Percentiles rank a stretch among this genome's conserved stretches.
These are phyloP conservation scores for Sebastes kiyomatsui DNA, from an alignment of 2,797 vertebrate genomes.

Conservation along the genomic window DNA sequence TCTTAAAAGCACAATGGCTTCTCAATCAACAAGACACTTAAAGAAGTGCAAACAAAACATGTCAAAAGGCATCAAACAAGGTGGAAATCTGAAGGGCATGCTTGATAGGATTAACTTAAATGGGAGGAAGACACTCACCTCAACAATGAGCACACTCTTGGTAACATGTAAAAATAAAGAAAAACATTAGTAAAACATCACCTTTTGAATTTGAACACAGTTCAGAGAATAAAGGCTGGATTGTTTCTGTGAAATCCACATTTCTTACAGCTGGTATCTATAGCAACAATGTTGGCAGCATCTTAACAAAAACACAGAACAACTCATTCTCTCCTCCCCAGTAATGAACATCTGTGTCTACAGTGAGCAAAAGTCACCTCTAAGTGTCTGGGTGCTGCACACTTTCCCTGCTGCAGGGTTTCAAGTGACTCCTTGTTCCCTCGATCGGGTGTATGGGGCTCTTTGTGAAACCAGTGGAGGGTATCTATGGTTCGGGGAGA, in stretches of 20 bases:
- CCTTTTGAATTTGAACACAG: slow-evolving; percentile 12
- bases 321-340: slow-evolving; percentile 30
- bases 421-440: slow-evolving; percentile 63
- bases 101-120: background rate
- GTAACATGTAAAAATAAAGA: slow-evolving; percentile 37
- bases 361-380: slow-evolving; percentile 49
- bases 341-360: slow-evolving; percentile 64
- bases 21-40: background rate
- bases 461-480: slow-evolving; percentile 60
- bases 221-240: slow-evolving; percentile 9
- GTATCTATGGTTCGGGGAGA: slow-evolving; percentile 69
- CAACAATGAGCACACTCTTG: slow-evolving; percentile 77
- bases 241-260: slow-evolving; percentile 25
- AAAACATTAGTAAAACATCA: slow-evolving; percentile 29
- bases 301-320: slow-evolving; percentile 55
- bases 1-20: background rate
- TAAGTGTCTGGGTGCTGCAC: slow-evolving; percentile 41
- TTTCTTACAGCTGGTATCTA: slow-evolving; percentile 47
- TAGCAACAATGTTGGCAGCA: slow-evolving; percentile 54
- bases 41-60: background rate
- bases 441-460: slow-evolving; percentile 45
- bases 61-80: slow-evolving; percentile 6
- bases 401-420: slow-evolving; percentile 41
- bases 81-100: background rate
- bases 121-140: slow-evolving; percentile 64